Evolutionary conservation across 2,888 invertebrate species (phyloP).

Genomic region (Scaptomyza polygonia): DNA sequence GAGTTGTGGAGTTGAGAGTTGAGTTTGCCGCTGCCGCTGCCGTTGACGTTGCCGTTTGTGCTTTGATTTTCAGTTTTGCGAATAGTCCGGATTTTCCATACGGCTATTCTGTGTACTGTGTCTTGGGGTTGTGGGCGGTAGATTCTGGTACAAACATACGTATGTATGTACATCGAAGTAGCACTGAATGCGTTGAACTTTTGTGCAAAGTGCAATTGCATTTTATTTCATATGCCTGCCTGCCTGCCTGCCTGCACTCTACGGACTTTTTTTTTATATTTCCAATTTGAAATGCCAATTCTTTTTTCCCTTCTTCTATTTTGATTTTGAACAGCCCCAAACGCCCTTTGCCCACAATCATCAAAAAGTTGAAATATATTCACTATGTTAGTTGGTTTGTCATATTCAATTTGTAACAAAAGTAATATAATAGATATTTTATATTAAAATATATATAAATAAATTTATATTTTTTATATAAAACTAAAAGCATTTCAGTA

Average conservation of each 20-base stretch:
- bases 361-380: conserved; percentile 4
- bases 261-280: conserved; percentile 55
- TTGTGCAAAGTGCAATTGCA: conserved; percentile 81
- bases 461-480: no score
- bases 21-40: conserved; percentile 58
- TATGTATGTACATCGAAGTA: conserved; percentile 23
- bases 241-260: conserved; percentile 23
- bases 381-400: conserved; percentile 5
- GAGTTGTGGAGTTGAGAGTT: conserved; percentile 70
- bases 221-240: conserved; percentile 65
- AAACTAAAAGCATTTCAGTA: no score
- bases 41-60: conserved; percentile 49
- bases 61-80: conserved; percentile 70
- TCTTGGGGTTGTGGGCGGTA: neutral
- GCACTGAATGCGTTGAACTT: conserved; percentile 80
- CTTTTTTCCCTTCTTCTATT: conserved; percentile 18
- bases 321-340: conserved; percentile 20
- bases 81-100: conserved; percentile 31
- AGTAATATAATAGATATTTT: neutral
- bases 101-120: conserved; percentile 4
- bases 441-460: neutral
- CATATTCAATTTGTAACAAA: neutral
- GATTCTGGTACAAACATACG: neutral
- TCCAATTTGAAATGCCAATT: conserved; percentile 57
- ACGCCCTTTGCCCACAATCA: conserved; percentile 45